Evolutionary conservation across 2,113 vertebrate genomes (phyloP).

Genomic region (Spizaetus ornatus): DNA sequence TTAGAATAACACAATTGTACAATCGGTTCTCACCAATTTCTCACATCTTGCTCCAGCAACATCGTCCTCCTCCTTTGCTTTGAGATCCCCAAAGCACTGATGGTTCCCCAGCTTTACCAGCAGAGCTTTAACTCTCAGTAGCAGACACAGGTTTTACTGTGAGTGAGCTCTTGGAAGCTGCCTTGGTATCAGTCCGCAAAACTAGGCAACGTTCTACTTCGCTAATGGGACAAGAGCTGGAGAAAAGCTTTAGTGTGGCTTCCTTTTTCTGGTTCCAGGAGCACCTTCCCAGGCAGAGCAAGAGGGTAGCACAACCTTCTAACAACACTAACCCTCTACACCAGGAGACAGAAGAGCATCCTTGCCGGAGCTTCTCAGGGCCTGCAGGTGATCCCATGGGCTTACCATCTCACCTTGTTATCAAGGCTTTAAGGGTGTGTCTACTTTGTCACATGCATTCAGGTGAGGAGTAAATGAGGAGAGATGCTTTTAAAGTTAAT

Average conservation of each 20-base stretch:
- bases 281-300: not conserved
- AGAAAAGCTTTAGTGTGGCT: not conserved
- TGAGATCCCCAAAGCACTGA: not conserved
- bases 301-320: not conserved
- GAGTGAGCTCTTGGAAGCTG: not conserved
- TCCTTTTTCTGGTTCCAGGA: not conserved
- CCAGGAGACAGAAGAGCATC: not conserved
- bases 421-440: not conserved
- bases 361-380: not conserved
- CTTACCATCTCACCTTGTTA: not conserved
- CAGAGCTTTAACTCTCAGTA: not conserved
- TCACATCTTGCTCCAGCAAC: not conserved
- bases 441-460: not conserved
- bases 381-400: not conserved
- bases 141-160: not conserved
- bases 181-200: not conserved
- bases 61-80: not conserved
- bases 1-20: not conserved
- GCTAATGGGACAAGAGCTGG: not conserved
- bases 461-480: not conserved
- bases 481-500: not conserved
- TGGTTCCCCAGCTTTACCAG: not conserved
- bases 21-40: not conserved
- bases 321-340: not conserved
- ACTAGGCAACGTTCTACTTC: rapidly evolving